Conservation (phyloP, 1,140 invertebrate species). For the Vanessa tameamea region DNA sequence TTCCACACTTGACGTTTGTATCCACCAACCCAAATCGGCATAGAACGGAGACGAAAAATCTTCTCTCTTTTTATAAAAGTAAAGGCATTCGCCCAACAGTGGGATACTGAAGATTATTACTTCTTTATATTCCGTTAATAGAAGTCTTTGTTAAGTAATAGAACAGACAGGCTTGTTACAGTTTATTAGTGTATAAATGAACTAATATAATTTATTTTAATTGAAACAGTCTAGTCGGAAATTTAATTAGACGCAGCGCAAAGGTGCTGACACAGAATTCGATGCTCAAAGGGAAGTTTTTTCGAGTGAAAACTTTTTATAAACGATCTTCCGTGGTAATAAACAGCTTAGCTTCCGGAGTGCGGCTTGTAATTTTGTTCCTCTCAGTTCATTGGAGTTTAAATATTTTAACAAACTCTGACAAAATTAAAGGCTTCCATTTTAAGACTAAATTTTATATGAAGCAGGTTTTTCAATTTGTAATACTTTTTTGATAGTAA, state of each 20-base stretch:
- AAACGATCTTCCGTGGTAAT: constrained; percentile 29
- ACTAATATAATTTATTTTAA: constrained; percentile 20
- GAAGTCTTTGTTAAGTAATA: too few relatives aligned
- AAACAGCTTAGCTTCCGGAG: constrained; percentile 21
- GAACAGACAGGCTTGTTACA: neutral
- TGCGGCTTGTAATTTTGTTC: constrained; percentile 31
- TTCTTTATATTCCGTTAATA: too few relatives aligned
- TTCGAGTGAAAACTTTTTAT: constrained; percentile 17
- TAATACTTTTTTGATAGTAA: neutral
- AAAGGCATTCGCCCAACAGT: too few relatives aligned
- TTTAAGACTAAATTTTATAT: neutral
- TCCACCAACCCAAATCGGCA: too few relatives aligned
- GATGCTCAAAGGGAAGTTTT: constrained; percentile 29
- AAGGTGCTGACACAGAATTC: constrained; percentile 27
- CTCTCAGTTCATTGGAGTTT: constrained; percentile 24
- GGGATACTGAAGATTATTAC: too few relatives aligned
- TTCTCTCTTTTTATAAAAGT: too few relatives aligned
- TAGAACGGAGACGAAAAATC: too few relatives aligned
- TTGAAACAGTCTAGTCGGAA: constrained; percentile 22
- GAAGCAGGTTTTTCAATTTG: neutral
- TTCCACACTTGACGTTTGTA: too few relatives aligned
- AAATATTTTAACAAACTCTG: constrained; percentile 25
- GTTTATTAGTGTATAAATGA: neutral
- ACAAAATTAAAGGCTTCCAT: constrained; percentile 18
- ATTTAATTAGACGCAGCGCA: constrained; percentile 21